Evolutionary conservation across 92 coral and sea anemone genomes (phyloP).

Genomic region (Zoanthus sansibaricus): DNA sequence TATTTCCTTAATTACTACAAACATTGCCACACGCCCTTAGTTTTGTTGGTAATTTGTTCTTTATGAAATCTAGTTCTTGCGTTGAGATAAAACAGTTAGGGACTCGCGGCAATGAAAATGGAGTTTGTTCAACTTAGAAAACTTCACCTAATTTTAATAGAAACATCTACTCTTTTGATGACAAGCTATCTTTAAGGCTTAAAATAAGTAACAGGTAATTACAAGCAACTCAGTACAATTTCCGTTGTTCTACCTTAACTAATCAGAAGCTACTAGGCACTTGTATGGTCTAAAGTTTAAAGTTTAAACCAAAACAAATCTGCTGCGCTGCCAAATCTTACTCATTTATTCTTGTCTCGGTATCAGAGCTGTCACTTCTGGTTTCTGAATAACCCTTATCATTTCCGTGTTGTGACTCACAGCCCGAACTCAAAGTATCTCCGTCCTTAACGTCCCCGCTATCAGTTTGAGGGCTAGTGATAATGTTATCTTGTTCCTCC

Average conservation of each 20-base stretch:
- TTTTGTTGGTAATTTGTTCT: neutral
- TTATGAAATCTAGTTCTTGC: neutral
- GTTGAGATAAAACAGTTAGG: neutral
- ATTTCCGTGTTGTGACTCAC: slow-evolving; percentile 52
- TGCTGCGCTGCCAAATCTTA: slow-evolving; percentile 20
- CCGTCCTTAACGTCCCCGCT: slow-evolving; percentile 64
- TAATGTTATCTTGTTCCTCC: slow-evolving; percentile 65
- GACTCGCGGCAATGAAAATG: neutral
- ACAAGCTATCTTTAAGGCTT: slow-evolving; percentile 26
- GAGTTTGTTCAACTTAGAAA: neutral
- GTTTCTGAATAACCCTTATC: slow-evolving; percentile 59
- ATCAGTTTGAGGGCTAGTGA: slow-evolving; percentile 53
- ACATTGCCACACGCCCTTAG: neutral
- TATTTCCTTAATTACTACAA: slow-evolving; percentile 36
- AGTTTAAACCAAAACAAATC: slow-evolving; percentile 51
- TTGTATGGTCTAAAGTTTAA: slow-evolving; percentile 45
- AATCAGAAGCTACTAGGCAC: slow-evolving; percentile 27
- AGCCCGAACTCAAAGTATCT: slow-evolving; percentile 33
- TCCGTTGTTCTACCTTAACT: slow-evolving; percentile 54
- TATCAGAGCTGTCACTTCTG: slow-evolving; percentile 48
- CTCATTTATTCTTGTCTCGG: slow-evolving; percentile 31
- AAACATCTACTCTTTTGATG: neutral
- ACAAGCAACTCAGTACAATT: slow-evolving; percentile 53
- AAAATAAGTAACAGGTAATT: slow-evolving; percentile 54
- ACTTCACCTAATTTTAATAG: neutral